phyloP scores from a whole-genome alignment of 2,797 vertebrate species.

The Neosilurus hyrtlii region DNA sequence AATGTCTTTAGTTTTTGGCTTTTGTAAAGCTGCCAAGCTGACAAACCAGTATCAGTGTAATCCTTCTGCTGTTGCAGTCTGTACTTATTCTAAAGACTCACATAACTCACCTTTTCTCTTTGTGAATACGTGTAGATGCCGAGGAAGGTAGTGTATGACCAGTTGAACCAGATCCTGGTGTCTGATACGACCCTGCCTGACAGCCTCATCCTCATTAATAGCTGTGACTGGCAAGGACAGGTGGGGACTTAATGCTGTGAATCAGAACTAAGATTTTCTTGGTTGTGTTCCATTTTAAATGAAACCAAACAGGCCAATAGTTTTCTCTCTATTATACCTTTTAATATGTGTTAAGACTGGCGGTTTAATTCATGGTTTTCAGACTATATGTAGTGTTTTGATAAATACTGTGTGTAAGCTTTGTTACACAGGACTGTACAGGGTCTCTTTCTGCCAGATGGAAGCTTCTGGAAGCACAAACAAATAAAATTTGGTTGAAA shows the following conservation, averaged over 20 bases:
- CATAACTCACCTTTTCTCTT: slow-evolving; percentile 3
- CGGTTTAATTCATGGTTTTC: background rate
- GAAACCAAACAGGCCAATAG: background rate
- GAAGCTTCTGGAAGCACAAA: slow-evolving; percentile 5
- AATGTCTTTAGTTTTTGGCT: background rate
- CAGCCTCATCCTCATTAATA: slow-evolving; percentile 80
- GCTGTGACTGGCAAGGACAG: slow-evolving; percentile 83
- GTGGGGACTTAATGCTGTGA: slow-evolving; percentile 55
- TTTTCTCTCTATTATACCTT: background rate
- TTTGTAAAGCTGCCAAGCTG: background rate
- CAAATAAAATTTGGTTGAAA: background rate
- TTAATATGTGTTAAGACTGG: background rate
- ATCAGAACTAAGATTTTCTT: background rate
- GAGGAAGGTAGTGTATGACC: slow-evolving; percentile 80
- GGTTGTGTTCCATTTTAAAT: background rate
- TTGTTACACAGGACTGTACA: background rate
- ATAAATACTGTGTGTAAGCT: too few species aligned
- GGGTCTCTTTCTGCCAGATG: background rate
- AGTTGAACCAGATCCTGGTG: slow-evolving; percentile 83
- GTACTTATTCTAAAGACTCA: slow-evolving; percentile 1
- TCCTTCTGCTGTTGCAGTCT: background rate
- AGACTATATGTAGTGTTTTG: background rate
- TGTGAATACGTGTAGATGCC: slow-evolving; percentile 67
- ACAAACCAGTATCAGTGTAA: background rate
- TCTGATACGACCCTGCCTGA: slow-evolving; percentile 80